Base-by-base conservation (phyloP, 1,140 invertebrate species). In the Bombus polaris region DNA sequence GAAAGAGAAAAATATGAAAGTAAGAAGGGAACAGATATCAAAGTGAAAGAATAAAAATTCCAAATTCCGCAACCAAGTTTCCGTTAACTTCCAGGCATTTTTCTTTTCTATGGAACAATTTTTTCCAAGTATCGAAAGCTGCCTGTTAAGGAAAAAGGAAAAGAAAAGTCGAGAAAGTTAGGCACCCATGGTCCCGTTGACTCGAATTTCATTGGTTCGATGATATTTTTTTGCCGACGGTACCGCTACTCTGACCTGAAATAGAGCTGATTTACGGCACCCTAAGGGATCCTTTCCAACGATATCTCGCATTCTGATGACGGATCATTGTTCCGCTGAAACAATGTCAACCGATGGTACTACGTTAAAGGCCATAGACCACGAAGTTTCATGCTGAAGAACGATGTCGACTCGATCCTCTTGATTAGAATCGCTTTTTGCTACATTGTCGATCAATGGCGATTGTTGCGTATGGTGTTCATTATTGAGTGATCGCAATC, bases 191-290 rank as follows among this genome's bases (percentile, higher is more conserved):
- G 35, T 18, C 35, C 53, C 28, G 65, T 71, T 32, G 68, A 53
- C 77, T 85, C 57, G 83, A 81, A 74, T 85, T 85, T 85, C 78
- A 35, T 59, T 53, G 25, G 47, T 32, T 66, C 32, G 42, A 35
- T 5, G 22, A 12, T 74, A 79, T 35, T 18, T 32, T 18, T 66
- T 66, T 66, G 68, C 53, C 42, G 0, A 3, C 3, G 22, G 44
- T 79, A 85, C 70, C 59, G 83, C n/a, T 74, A 81, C 35, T 39
- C 25, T 74, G 77, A 80, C 78, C 70, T 28, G 83, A 44, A 35
- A 32, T 25, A 74, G 28, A 42, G 32, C 39, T 81, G 44, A 85
- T 85, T 85, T 85, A 81, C 78, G 59, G n/a, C 8, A 32, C n/a
- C 70, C 78, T 65, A 3, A 28, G 42, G 83, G 53, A 70, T 66